Evolutionary conservation across 2,113 vertebrate species (phyloP).

Genomic region (Hirundichthys speculiger): DNA sequence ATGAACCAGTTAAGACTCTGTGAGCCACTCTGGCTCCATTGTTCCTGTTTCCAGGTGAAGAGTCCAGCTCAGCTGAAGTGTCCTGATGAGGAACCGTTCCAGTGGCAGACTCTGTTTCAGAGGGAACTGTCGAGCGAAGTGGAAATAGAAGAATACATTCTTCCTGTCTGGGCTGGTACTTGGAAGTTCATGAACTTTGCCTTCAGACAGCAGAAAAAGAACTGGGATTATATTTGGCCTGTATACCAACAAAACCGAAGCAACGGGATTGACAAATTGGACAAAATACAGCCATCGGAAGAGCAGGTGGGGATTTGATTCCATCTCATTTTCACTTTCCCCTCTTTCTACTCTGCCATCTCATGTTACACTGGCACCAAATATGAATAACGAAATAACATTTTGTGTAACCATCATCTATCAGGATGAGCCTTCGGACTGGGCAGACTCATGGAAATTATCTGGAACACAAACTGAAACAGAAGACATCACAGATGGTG

Average conservation of each 20-base stretch:
- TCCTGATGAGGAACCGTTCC: constrained; percentile 4
- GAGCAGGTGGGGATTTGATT: constrained; percentile 55
- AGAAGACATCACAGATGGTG: neutral
- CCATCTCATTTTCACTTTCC: neutral
- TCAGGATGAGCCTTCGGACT: constrained; percentile 44
- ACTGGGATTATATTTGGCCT: constrained; percentile 65
- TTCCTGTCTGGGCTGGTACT: constrained; percentile 69
- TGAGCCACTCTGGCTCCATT: neutral
- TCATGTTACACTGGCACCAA: neutral
- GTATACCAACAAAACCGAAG: constrained; percentile 18
- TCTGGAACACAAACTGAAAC: constrained; percentile 6
- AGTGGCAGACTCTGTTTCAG: constrained; percentile 51
- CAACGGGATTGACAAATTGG: constrained; percentile 14
- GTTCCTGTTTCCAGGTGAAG: constrained; percentile 50
- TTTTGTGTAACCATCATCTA: neutral
- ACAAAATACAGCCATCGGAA: constrained; percentile 18
- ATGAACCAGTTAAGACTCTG: neutral
- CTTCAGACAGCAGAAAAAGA: constrained; percentile 64
- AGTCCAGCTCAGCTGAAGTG: neutral
- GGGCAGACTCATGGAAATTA: constrained; percentile 67
- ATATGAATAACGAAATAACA: neutral
- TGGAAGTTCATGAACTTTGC: constrained; percentile 76
- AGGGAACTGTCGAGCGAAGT: neutral
- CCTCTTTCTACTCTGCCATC: neutral
- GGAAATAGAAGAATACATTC: constrained; percentile 1